Percentiles rank a stretch among this genome's conserved stretches.
Evolutionary conservation across 2,113 vertebrate genomes (phyloP).

Genomic region (Oenanthe oenanthe): DNA sequence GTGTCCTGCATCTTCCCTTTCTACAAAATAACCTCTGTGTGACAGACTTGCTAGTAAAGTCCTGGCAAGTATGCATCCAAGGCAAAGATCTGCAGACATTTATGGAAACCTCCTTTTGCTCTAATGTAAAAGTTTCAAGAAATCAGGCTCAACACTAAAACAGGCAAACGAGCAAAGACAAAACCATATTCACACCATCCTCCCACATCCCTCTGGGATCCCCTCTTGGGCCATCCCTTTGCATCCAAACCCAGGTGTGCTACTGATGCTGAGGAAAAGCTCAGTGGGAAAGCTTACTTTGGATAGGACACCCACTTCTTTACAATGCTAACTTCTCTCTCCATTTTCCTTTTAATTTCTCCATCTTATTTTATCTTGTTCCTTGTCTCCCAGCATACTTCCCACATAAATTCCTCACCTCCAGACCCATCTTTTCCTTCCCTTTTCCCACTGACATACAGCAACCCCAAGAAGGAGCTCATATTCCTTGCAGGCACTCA

Average conservation of each 20-base stretch:
- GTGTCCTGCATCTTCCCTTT: background rate
- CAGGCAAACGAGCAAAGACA: background rate
- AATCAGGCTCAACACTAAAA: background rate
- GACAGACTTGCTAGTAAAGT: background rate
- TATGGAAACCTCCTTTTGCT: background rate
- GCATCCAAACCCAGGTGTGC: background rate
- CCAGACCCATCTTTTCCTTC: background rate
- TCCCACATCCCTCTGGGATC: background rate
- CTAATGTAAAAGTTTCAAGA: background rate
- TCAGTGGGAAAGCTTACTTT: background rate
- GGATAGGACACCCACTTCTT: background rate
- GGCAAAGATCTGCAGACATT: background rate
- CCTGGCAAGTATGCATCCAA: background rate
- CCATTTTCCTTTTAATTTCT: background rate
- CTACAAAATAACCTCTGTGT: background rate
- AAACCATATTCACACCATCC: background rate
- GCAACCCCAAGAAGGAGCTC: background rate
- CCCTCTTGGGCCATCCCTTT: background rate
- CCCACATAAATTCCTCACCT: background rate
- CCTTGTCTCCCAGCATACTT: background rate
- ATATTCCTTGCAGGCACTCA: background rate
- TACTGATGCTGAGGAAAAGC: background rate
- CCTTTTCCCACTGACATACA: background rate
- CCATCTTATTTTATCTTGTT: background rate
- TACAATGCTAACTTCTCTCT: background rate